Conservation (phyloP, 2,113 vertebrate genomes). For the Corynorhinus townsendii region DNA sequence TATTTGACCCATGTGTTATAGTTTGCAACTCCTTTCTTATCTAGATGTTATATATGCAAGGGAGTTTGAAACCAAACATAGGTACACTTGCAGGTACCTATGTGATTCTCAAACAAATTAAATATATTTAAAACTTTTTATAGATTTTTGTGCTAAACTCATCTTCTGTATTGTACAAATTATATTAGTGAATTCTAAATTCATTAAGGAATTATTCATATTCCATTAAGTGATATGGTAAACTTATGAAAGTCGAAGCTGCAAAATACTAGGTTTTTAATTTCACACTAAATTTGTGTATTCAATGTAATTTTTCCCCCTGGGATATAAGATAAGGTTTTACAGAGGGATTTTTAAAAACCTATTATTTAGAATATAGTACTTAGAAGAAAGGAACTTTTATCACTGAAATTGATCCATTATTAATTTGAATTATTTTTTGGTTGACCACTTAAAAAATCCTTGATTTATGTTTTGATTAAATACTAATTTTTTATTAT, state of each 20-base stretch:
- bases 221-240: background rate
- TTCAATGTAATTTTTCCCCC: background rate
- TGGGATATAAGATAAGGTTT: background rate
- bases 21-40: background rate
- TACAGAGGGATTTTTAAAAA: background rate
- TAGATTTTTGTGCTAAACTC: background rate
- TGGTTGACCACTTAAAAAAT: background rate
- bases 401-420: background rate
- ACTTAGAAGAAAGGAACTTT: background rate
- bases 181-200: background rate
- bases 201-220: background rate
- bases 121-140: background rate
- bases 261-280: background rate
- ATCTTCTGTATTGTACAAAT: background rate
- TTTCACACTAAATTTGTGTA: background rate
- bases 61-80: background rate
- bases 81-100: background rate
- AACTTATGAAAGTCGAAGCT: background rate
- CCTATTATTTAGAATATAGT: background rate
- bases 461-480: background rate
- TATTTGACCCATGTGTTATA: background rate
- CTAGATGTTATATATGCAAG: background rate
- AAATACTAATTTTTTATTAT: background rate
- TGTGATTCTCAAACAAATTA: background rate
- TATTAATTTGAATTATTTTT: constrained; percentile 21